Percentiles rank a stretch among this genome's conserved stretches.
Conservation (phyloP, 1,140 invertebrate genomes). For the Chelonus insularis region DNA sequence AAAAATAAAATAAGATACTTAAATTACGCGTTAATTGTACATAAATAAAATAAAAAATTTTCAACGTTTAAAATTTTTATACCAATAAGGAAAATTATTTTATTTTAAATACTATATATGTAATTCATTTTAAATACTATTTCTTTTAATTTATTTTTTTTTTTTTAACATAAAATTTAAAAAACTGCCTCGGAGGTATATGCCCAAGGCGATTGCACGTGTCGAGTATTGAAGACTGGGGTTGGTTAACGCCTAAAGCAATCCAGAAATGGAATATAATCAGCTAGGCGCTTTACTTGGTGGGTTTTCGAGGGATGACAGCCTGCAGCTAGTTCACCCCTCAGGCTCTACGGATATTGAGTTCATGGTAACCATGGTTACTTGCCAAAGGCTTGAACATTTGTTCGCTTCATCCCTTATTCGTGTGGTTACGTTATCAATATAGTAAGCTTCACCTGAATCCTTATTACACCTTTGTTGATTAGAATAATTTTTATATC, state of each 20-base stretch:
- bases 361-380: slow-evolving; percentile 65
- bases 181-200: slow-evolving; percentile 49
- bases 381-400: slow-evolving; percentile 55
- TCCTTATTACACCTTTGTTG: neutral
- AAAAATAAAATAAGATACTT: too few species aligned
- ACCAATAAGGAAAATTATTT: too few species aligned
- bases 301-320: slow-evolving; percentile 56
- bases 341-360: slow-evolving; percentile 61
- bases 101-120: too few species aligned
- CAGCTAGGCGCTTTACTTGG: slow-evolving; percentile 48
- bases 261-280: slow-evolving; percentile 61
- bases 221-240: slow-evolving; percentile 44
- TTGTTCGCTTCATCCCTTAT: slow-evolving; percentile 58
- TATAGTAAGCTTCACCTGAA: slow-evolving; percentile 13
- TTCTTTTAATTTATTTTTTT: too few species aligned
- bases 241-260: slow-evolving; percentile 36
- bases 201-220: slow-evolving; percentile 49
- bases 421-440: slow-evolving; percentile 53
- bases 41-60: too few species aligned
- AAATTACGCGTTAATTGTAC: too few species aligned
- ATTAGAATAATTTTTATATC: neutral
- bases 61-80: too few species aligned
- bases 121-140: too few species aligned
- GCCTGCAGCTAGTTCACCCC: slow-evolving; percentile 45
- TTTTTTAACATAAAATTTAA: slow-evolving; percentile 39